A percentile compares a stretch with the other conserved stretches of the same genome.
Evolutionary conservation across 2,113 vertebrate species (phyloP).

Genomic region (Eudyptes chrysolophus): DNA sequence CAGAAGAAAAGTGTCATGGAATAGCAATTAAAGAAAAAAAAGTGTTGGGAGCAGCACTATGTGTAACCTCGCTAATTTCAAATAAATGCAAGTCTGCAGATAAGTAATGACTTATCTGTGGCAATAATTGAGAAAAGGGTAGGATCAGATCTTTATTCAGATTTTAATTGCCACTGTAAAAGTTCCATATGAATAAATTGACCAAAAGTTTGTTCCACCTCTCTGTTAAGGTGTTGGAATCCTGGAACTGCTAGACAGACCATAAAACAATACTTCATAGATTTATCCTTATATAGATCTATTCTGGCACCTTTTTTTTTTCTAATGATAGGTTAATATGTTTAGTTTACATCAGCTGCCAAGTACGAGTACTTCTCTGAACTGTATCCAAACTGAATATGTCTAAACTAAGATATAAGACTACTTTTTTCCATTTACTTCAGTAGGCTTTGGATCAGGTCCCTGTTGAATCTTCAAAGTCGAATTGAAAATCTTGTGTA

Average conservation of each 20-base stretch:
- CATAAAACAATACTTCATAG: background rate
- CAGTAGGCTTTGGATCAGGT: background rate
- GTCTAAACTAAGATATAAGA: constrained; percentile 17
- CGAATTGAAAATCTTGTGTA: background rate
- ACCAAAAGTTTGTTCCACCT: background rate
- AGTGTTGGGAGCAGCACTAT: background rate
- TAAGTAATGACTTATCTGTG: background rate
- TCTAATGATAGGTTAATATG: constrained; percentile 24
- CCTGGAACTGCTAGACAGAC: background rate
- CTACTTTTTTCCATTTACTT: constrained; percentile 1
- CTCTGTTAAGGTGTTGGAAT: background rate
- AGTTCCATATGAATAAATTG: background rate
- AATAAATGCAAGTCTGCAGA: too few species aligned
- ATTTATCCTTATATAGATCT: constrained; percentile 8
- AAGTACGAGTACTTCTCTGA: constrained; percentile 15
- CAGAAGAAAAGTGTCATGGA: background rate
- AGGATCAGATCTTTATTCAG: background rate
- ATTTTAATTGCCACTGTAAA: background rate
- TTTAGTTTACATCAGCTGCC: constrained; percentile 27
- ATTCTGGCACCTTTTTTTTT: background rate
- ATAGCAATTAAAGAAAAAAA: background rate
- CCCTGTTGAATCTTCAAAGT: background rate
- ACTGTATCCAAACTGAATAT: constrained; percentile 1
- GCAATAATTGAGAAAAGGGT: background rate
- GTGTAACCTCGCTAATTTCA: background rate